phyloP scores from a whole-genome alignment of 2,888 invertebrate genomes.

The Timema cristinae region DNA sequence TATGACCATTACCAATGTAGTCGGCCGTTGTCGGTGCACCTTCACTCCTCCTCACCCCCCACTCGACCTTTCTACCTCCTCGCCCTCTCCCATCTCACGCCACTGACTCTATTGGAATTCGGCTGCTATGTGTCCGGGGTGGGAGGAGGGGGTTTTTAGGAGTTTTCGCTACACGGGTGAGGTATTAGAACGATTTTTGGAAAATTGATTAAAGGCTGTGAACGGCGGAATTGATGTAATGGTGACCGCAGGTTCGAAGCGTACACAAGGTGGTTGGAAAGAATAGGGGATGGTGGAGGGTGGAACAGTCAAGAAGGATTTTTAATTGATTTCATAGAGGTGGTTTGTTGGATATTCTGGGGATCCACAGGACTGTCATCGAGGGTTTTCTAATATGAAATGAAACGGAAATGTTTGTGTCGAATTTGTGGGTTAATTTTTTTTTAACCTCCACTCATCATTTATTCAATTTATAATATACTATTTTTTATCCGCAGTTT shows the following conservation, averaged over 20 bases:
- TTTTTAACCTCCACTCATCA: too few species aligned
- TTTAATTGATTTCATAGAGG: neutral
- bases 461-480: too few species aligned
- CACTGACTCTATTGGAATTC: slow-evolving; percentile 5
- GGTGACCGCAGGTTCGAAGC: slow-evolving; percentile 1
- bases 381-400: too few species aligned
- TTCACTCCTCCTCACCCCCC: neutral
- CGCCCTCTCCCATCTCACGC: neutral
- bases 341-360: too few species aligned
- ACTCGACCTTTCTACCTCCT: neutral
- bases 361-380: too few species aligned
- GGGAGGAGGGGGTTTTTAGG: neutral
- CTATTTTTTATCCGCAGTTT: too few species aligned
- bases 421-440: too few species aligned
- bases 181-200: too few species aligned
- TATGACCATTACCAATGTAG: slow-evolving; percentile 12
- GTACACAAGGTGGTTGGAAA: neutral
- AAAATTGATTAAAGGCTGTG: slow-evolving; percentile 16
- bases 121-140: neutral
- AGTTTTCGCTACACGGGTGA: too few species aligned
- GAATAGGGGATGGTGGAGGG: neutral
- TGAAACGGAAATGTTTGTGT: too few species aligned
- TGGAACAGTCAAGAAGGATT: neutral
- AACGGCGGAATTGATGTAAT: slow-evolving; percentile 15
- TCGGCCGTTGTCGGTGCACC: neutral